Percentiles rank a stretch among this genome's conserved stretches.
phyloP scores from a whole-genome alignment of 2,797 vertebrate species.

The Gymnocypris eckloni region DNA sequence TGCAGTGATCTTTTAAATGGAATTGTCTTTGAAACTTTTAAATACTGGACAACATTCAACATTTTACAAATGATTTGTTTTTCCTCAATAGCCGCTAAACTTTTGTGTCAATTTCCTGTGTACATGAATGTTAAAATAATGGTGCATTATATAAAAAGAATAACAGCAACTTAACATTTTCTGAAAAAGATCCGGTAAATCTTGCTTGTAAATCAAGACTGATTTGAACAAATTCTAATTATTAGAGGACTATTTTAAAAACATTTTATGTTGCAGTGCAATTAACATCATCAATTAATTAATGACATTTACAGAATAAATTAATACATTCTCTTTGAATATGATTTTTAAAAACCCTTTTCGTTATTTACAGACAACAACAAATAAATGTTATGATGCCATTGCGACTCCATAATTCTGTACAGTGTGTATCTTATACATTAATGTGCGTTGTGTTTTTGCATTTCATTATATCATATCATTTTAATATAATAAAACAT shows the following conservation, averaged over 20 bases:
- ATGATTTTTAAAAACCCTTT: neutral
- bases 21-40: neutral
- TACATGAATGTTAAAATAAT: neutral
- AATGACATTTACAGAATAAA: neutral
- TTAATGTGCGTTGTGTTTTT: neutral
- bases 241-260: neutral
- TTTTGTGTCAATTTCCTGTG: neutral
- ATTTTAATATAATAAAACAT: neutral
- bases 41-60: neutral
- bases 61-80: neutral
- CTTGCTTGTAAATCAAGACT: neutral
- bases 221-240: neutral
- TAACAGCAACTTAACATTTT: neutral
- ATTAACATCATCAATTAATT: neutral
- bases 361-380: neutral
- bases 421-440: neutral
- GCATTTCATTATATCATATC: neutral
- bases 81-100: neutral
- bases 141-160: neutral
- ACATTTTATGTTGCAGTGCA: neutral
- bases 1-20: neutral
- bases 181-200: neutral
- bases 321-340: neutral
- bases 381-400: slow-evolving; percentile 4
- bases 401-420: neutral